phyloP scores from a whole-genome alignment of 2,888 invertebrate genomes.

The Drosophila tripunctata region DNA sequence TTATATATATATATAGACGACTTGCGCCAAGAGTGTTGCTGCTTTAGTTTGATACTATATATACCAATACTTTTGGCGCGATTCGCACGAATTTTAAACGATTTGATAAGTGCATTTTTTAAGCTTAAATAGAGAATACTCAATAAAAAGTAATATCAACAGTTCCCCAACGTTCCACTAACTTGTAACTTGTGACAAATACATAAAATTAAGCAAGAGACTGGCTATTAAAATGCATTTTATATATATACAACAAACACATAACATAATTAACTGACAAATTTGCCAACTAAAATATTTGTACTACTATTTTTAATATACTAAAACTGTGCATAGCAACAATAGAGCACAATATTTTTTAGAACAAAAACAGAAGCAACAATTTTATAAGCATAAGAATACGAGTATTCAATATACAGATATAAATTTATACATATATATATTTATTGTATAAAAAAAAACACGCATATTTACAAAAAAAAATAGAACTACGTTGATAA shows the following conservation, averaged over 20 bases:
- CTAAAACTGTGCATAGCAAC: constrained; percentile 56
- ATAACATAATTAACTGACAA: too few relatives aligned
- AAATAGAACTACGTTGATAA: constrained; percentile 36
- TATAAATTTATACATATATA: constrained; percentile 28
- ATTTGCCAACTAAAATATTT: constrained; percentile 45
- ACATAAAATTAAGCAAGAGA: constrained; percentile 66
- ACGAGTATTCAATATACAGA: constrained; percentile 19
- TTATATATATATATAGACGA: constrained; percentile 22
- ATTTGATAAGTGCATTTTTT: constrained; percentile 35
- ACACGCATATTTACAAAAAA: constrained; percentile 18
- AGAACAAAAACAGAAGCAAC: constrained; percentile 3
- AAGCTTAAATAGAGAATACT: constrained; percentile 22
- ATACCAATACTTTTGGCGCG: constrained; percentile 47
- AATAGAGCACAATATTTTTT: constrained; percentile 52
- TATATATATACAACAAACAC: constrained; percentile 71
- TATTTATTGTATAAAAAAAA: constrained; percentile 30
- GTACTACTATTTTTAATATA: constrained; percentile 29
- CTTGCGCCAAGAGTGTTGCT: constrained; percentile 52
- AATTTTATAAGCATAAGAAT: constrained; percentile 55
- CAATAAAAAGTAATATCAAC: constrained; percentile 21
- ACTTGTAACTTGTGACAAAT: constrained; percentile 77
- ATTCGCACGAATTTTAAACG: constrained; percentile 32
- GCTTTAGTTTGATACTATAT: background rate
- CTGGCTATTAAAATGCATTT: constrained; percentile 72
- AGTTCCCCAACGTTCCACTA: constrained; percentile 36